Conservation (phyloP, 2,888 invertebrate species). For the Hesperia comma region DNA sequence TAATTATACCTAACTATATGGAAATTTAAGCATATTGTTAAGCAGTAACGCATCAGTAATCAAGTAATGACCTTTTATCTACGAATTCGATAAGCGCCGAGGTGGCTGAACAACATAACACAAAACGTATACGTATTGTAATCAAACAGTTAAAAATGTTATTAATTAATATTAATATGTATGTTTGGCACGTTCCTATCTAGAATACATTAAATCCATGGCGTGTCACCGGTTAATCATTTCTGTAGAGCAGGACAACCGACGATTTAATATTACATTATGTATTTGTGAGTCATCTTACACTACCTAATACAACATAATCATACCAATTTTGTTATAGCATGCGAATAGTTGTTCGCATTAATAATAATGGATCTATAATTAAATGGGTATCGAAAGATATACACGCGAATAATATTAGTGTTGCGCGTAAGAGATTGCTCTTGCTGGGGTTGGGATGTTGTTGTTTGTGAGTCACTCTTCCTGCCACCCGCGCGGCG, state of each 20-base stretch:
- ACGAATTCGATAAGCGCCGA: neutral
- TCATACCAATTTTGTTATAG: slow-evolving; percentile 31
- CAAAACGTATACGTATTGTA: neutral
- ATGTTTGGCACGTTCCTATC: neutral
- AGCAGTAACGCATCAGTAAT: neutral
- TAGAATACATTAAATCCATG: neutral
- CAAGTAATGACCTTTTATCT: slow-evolving; percentile 1
- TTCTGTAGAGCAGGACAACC: neutral
- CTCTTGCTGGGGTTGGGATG: slow-evolving; percentile 63
- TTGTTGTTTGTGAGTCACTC: slow-evolving; percentile 71
- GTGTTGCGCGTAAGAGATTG: slow-evolving; percentile 31
- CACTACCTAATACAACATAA: slow-evolving; percentile 29
- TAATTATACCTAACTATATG: neutral
- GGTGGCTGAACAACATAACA: neutral
- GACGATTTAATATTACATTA: slow-evolving; percentile 12
- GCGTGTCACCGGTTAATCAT: slow-evolving; percentile 6
- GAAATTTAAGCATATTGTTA: neutral
- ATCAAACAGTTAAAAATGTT: neutral
- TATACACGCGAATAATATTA: slow-evolving; percentile 21
- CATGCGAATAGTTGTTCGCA: slow-evolving; percentile 9
- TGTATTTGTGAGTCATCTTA: slow-evolving; percentile 24
- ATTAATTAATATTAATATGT: neutral
- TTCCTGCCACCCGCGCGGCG: slow-evolving; percentile 66
- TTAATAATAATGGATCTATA: slow-evolving; percentile 27
- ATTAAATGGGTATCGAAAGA: slow-evolving; percentile 27